phyloP scores from a whole-genome alignment of 2,113 vertebrate genomes.

The Ciconia boyciana region DNA sequence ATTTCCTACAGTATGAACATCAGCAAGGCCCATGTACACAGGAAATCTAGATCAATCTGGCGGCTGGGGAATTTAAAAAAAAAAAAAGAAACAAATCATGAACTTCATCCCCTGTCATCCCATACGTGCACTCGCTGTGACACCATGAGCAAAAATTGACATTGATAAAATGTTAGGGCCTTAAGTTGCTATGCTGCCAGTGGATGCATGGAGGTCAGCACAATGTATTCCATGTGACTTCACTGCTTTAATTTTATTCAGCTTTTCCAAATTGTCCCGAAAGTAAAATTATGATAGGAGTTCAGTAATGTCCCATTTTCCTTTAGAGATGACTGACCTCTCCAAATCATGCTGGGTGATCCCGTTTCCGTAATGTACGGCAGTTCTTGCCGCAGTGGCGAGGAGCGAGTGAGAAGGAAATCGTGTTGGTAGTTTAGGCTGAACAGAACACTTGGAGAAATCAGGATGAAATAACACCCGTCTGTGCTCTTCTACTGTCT shows the following conservation, averaged over 20 bases:
- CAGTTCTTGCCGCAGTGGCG: too few species aligned
- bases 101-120: neutral
- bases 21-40: rapidly evolving
- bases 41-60: neutral
- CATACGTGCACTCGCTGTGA: neutral
- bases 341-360: neutral
- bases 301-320: neutral
- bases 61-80: neutral
- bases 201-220: neutral
- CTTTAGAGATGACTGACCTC: neutral
- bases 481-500: neutral
- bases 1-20: neutral
- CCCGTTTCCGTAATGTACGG: rapidly evolving
- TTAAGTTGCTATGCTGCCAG: neutral
- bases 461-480: neutral
- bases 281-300: neutral
- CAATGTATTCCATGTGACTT: neutral
- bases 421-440: rapidly evolving
- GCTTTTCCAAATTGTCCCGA: neutral
- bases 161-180: neutral
- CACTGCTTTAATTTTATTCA: neutral
- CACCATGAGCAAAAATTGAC: neutral
- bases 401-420: neutral
- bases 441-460: neutral
- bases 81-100: too few species aligned